Percentiles rank a stretch among this genome's conserved stretches.
These are phyloP conservation scores for Trilocha varians DNA, from an alignment of 2,888 invertebrate species.

Conservation along the genomic window DNA sequence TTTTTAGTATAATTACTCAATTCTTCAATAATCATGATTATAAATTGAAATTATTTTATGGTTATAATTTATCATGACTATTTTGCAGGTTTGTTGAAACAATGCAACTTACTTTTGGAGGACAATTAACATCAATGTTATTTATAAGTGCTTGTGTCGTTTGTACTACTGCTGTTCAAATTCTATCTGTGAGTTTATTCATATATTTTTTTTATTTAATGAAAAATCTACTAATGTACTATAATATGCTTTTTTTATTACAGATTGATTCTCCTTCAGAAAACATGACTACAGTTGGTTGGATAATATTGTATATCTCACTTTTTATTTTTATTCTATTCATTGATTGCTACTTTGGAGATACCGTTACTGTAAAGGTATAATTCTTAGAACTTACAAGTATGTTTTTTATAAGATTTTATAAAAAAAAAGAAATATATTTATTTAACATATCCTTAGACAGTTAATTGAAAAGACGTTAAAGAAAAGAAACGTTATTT, in stretches of 20 bases:
- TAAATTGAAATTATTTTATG: too few relatives aligned
- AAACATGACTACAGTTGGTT: conserved; percentile 28
- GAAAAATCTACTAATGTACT: not conserved
- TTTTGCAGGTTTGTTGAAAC: conserved; percentile 27
- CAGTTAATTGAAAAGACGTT: conserved; percentile 1
- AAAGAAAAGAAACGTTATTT: conserved; percentile 3
- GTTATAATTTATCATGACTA: not conserved
- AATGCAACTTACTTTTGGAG: conserved; percentile 27
- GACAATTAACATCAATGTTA: conserved; percentile 27
- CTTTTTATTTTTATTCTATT: conserved; percentile 28
- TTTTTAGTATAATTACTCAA: too few relatives aligned
- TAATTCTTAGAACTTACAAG: not conserved
- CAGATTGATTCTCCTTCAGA: conserved; percentile 37
- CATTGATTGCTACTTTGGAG: conserved; percentile 42
- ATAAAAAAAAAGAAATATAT: too few relatives aligned
- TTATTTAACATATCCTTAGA: too few relatives aligned
- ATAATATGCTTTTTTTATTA: conserved; percentile 6
- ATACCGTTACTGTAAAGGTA: conserved; percentile 37
- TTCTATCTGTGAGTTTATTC: conserved; percentile 30
- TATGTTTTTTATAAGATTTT: too few relatives aligned
- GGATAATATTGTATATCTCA: conserved; percentile 31
- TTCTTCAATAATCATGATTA: too few relatives aligned
- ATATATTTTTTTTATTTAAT: not conserved
- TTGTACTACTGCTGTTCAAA: conserved; percentile 37
- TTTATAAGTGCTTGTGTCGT: conserved; percentile 25